Base-by-base conservation (phyloP, 2,888 invertebrate species). In the Parnassius glacialis region DNA sequence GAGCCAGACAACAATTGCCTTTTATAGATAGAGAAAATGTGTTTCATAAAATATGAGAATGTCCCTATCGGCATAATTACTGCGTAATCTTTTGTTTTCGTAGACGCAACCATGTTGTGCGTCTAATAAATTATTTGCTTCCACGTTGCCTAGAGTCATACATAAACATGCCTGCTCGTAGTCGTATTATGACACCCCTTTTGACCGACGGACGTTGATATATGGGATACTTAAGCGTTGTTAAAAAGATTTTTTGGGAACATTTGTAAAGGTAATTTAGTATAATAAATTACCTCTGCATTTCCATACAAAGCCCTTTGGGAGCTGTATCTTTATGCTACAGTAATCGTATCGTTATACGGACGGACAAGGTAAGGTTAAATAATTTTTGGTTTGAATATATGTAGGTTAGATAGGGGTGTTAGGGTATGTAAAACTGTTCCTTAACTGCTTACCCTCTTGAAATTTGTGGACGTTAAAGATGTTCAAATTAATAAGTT, bases 211-310 rank as follows among this genome's bases (percentile, higher is more conserved):
- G 56, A 56, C 61, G 61, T 47, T 61, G 61, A 57, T 52, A 57
- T 57, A 62, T 62, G 61, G 47, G 61, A 57, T 42, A 52, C 57
- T 61, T 61, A 57, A 57, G 57, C 57, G 52, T 62, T 47, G 57
- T 62, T 20, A 62, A 53, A 62, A 52, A 53, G 53, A 61, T 61
- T 62, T 61, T 62, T 62, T 52, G 47, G 34, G 10, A 57, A 61
- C 47, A 47, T 61, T 57, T 45, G 47, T 43, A n/a, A 57, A 62
- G 57, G 61, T 62, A 62, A 62, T 62, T 62, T 62, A 43, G 43
- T 53, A 42, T 62, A 57, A 62, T 62, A 57, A 62, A 62, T 62
- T 57, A 53, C 61, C 48, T 42, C 52, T 42, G 57, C 47, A 57
- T 62, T 62, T 53, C 57, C 61, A 62, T 62, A 57, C 50, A 62